Conservation (phyloP, 2,888 invertebrate species). For the Nemapogon koenigi region DNA sequence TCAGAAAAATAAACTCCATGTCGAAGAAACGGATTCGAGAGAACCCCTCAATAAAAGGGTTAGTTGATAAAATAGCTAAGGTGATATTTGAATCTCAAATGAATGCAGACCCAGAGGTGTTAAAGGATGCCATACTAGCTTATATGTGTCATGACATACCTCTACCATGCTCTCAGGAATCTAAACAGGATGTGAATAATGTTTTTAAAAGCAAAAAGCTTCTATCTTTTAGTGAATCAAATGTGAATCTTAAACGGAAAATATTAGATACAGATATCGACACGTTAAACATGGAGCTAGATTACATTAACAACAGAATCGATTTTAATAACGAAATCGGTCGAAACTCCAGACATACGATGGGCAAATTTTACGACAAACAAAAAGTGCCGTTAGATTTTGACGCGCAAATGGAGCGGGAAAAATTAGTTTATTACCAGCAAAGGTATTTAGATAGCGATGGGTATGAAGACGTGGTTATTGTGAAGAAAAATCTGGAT, state of each 20-base stretch:
- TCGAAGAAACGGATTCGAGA: conserved; percentile 71
- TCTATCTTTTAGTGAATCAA: too few relatives aligned
- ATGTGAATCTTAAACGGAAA: conserved; percentile 21
- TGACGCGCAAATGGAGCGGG: conserved; percentile 59
- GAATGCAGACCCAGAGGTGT: conserved; percentile 71
- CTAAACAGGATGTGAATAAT: not conserved
- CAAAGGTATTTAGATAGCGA: conserved; percentile 48
- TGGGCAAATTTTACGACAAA: conserved; percentile 42
- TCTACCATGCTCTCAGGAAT: conserved; percentile 73
- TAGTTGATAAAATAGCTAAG: conserved; percentile 71
- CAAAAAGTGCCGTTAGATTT: conserved; percentile 46
- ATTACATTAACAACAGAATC: conserved; percentile 49
- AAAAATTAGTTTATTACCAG: conserved; percentile 53
- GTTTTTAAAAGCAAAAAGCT: too few relatives aligned
- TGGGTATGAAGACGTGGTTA: conserved; percentile 51
- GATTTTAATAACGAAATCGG: conserved; percentile 53
- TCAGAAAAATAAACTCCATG: conserved; percentile 64
- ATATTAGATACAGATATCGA: conserved; percentile 47
- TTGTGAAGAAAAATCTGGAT: conserved; percentile 56
- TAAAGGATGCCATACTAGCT: conserved; percentile 82
- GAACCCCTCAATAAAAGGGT: conserved; percentile 75
- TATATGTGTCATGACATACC: conserved; percentile 86
- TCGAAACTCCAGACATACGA: conserved; percentile 48
- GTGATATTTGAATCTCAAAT: conserved; percentile 72
- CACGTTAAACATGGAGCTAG: conserved; percentile 46